phyloP scores from a whole-genome alignment of 1,140 invertebrate species.

The Micrasema longulum region DNA sequence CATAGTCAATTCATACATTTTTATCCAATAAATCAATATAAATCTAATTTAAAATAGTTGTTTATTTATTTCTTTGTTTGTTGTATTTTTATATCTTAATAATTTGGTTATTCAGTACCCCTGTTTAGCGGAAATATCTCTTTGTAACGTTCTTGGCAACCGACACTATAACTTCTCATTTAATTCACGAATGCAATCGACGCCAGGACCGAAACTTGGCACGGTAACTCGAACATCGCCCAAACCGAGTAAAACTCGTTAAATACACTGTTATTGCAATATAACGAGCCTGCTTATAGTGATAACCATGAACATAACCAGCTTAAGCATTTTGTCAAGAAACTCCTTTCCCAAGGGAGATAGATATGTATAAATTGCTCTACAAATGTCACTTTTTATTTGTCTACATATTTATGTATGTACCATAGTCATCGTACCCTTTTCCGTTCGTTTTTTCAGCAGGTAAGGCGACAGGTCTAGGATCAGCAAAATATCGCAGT shows the following conservation, averaged over 20 bases:
- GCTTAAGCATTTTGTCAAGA: constrained; percentile 9
- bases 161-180: constrained; percentile 34
- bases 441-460: too few relatives aligned
- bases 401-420: too few relatives aligned
- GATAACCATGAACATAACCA: neutral
- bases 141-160: constrained; percentile 32
- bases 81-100: too few relatives aligned
- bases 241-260: constrained; percentile 30
- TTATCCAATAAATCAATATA: too few relatives aligned
- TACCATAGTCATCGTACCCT: too few relatives aligned
- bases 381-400: too few relatives aligned
- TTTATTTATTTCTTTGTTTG: neutral
- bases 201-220: constrained; percentile 35
- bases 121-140: neutral
- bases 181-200: constrained; percentile 40
- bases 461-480: too few relatives aligned
- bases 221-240: constrained; percentile 30
- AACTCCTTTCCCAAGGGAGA: neutral
- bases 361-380: too few relatives aligned
- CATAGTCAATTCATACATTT: too few relatives aligned
- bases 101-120: neutral
- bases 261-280: constrained; percentile 34
- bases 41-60: too few relatives aligned
- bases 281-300: constrained; percentile 29
- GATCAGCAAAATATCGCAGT: too few relatives aligned